Evolutionary conservation across 1,140 invertebrate species (phyloP).

Genomic region (Cotesia chilonis): DNA sequence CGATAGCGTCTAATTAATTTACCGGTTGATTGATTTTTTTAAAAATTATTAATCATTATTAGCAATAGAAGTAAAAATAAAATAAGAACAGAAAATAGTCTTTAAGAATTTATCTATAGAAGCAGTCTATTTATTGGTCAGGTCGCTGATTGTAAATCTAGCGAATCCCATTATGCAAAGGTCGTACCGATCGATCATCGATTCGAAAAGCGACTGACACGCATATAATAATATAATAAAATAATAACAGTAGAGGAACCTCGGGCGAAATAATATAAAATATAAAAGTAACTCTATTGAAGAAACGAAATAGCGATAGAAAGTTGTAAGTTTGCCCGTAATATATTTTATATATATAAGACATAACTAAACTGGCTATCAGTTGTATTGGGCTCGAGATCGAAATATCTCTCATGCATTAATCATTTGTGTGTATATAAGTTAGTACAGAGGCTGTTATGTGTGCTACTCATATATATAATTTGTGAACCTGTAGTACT

Average conservation of each 20-base stretch:
- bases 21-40: background rate
- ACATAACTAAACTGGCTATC: conserved; percentile 27
- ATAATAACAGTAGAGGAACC: conserved; percentile 43
- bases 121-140: no score
- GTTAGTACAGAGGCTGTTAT: no score
- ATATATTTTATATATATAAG: no score
- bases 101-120: no score
- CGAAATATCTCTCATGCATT: conserved; percentile 55
- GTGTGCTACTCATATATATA: conserved; percentile 9
- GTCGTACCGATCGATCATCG: conserved; percentile 47
- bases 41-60: no score
- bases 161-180: conserved; percentile 42
- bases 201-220: conserved; percentile 49
- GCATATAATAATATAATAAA: conserved; percentile 53
- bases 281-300: background rate
- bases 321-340: conserved; percentile 41
- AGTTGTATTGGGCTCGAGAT: conserved; percentile 34
- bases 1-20: background rate
- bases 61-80: no score
- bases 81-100: no score
- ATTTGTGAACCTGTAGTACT: background rate
- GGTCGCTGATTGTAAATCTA: background rate
- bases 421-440: conserved; percentile 48
- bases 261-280: conserved; percentile 23
- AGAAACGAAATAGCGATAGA: conserved; percentile 46